Percentiles rank a stretch among this genome's conserved stretches.
phyloP scores from a whole-genome alignment of 2,888 invertebrate genomes.

The Pristionchus exspectatus region DNA sequence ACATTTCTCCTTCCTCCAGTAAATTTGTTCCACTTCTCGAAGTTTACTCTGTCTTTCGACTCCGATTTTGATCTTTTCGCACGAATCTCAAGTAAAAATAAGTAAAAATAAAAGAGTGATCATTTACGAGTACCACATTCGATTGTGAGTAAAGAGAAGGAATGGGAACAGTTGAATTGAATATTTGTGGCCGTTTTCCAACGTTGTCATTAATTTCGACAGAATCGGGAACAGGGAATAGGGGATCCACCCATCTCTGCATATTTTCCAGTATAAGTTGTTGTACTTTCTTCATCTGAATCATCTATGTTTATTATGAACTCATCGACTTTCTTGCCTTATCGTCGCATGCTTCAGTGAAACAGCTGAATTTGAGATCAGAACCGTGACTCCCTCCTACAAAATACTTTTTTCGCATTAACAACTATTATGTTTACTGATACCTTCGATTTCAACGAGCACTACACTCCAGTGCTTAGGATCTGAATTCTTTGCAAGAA shows the following conservation, averaged over 20 bases:
- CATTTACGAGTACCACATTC: neutral
- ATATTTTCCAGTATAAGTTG: slow-evolving; percentile 61
- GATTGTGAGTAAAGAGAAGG: neutral
- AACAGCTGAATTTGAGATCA: neutral
- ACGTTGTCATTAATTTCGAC: slow-evolving; percentile 51
- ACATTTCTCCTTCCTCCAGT: neutral
- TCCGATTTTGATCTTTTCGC: neutral
- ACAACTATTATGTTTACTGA: neutral
- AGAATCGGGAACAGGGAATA: slow-evolving; percentile 33
- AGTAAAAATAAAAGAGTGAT: neutral
- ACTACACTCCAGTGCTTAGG: slow-evolving; percentile 37
- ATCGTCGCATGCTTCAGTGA: neutral
- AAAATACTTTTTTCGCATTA: neutral
- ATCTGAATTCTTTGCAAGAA: slow-evolving; percentile 28
- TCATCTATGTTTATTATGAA: neutral
- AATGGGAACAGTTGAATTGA: neutral
- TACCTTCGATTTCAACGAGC: neutral
- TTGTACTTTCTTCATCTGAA: slow-evolving; percentile 60
- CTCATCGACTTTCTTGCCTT: neutral
- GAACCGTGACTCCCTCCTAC: slow-evolving; percentile 1
- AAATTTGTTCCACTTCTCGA: neutral
- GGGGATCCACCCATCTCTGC: slow-evolving; percentile 62
- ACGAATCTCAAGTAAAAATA: neutral
- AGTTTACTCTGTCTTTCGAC: neutral
- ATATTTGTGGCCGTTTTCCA: slow-evolving; percentile 2